Conservation (phyloP, 2,797 vertebrate genomes). For the Podarcis siculus region DNA sequence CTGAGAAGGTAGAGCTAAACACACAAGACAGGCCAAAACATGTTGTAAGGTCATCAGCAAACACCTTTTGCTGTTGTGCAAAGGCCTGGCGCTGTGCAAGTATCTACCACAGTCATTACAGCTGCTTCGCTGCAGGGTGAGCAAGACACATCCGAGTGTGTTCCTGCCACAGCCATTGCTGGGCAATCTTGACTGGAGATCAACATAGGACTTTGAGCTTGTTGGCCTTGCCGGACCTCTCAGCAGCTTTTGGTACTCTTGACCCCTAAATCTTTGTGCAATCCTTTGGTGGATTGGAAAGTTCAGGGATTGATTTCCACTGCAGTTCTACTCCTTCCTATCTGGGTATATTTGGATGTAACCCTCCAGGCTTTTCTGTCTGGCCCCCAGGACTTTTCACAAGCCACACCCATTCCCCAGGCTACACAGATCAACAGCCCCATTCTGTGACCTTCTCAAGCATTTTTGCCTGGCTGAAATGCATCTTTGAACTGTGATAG, state of each 20-base stretch:
- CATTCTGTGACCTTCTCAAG: too few species aligned
- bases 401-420: too few species aligned
- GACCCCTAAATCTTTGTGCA: not conserved
- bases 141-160: not conserved
- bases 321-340: too few species aligned
- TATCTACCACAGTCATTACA: not conserved
- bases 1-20: not conserved
- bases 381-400: too few species aligned
- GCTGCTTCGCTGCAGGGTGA: too few species aligned
- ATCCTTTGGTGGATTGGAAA: too few species aligned
- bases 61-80: not conserved
- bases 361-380: too few species aligned
- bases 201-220: too few species aligned
- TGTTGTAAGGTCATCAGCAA: not conserved
- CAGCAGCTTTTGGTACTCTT: not conserved
- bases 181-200: not conserved
- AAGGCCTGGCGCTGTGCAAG: not conserved
- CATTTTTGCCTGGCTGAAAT: too few species aligned
- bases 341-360: too few species aligned
- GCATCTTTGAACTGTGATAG: too few species aligned
- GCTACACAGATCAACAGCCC: too few species aligned
- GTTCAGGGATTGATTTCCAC: not conserved
- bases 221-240: not conserved
- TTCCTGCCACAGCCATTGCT: not conserved
- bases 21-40: not conserved